Evolutionary conservation across 2,113 vertebrate species (phyloP).

Genomic region (Bothrops jararaca): DNA sequence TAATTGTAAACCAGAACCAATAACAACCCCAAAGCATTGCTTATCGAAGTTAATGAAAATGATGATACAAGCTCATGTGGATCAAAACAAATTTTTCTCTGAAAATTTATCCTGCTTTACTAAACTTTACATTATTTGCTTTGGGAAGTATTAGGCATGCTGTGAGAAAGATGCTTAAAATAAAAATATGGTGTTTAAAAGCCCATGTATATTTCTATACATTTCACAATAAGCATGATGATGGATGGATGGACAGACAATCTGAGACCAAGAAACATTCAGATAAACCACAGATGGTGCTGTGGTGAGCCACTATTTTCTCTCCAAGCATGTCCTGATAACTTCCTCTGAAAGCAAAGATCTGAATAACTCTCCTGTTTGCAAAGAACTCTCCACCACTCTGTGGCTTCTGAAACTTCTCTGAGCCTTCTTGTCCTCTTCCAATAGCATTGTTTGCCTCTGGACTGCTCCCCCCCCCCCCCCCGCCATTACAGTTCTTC

Average conservation of each 20-base stretch:
- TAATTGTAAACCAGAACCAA: not conserved
- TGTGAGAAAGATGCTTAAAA: conserved; percentile 44
- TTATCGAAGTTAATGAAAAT: not conserved
- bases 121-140: conserved; percentile 21
- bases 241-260: conserved; percentile 15
- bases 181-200: conserved; percentile 40
- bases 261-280: conserved; percentile 20
- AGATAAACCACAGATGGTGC: not conserved
- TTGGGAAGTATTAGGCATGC: conserved; percentile 29
- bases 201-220: conserved; percentile 28
- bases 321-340: not conserved
- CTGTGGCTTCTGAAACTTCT: not conserved
- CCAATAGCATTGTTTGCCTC: not conserved
- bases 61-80: not conserved
- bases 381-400: conserved; percentile 19
- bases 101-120: not conserved
- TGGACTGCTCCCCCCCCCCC: conserved; percentile 9
- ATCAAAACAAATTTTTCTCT: not conserved
- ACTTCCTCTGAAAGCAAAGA: not conserved
- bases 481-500: conserved; percentile 12
- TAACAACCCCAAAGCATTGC: not conserved
- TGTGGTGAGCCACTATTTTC: not conserved
- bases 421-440: not conserved
- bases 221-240: conserved; percentile 11
- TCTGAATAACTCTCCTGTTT: not conserved